phyloP scores from a whole-genome alignment of 2,113 vertebrate genomes.

The Bungarus multicinctus region DNA sequence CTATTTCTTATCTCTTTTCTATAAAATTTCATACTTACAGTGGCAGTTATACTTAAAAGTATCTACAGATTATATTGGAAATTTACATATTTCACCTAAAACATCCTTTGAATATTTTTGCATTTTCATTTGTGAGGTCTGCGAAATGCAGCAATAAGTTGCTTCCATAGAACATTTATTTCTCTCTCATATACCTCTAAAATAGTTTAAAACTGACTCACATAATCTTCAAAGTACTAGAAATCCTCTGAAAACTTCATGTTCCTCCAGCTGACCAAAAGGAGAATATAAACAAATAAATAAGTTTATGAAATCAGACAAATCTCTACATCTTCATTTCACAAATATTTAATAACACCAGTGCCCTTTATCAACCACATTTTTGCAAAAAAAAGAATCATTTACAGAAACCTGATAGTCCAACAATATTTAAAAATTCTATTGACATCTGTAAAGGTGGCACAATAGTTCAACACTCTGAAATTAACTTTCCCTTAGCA shows the following conservation, averaged over 20 bases:
- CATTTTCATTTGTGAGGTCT: slow-evolving; percentile 15
- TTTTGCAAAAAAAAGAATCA: background rate
- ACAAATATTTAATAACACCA: background rate
- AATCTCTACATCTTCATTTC: background rate
- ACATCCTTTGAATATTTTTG: slow-evolving; percentile 5
- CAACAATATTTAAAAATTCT: background rate
- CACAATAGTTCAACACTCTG: background rate
- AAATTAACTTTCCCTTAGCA: background rate
- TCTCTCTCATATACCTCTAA: background rate
- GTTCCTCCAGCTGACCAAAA: background rate
- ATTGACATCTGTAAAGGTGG: background rate
- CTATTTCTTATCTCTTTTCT: background rate
- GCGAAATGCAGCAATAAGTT: slow-evolving; percentile 20
- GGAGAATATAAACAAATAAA: background rate
- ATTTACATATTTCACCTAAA: background rate
- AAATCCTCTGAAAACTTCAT: background rate
- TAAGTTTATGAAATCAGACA: background rate
- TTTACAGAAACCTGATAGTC: background rate
- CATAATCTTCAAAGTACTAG: background rate
- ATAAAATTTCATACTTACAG: background rate
- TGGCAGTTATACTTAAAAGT: background rate
- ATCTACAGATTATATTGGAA: background rate
- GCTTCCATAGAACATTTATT: background rate
- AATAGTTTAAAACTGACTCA: background rate
- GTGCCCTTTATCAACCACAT: background rate